Evolutionary conservation across 2,113 vertebrate species (phyloP).

Genomic region (Pseudorectes ferrugineus): DNA sequence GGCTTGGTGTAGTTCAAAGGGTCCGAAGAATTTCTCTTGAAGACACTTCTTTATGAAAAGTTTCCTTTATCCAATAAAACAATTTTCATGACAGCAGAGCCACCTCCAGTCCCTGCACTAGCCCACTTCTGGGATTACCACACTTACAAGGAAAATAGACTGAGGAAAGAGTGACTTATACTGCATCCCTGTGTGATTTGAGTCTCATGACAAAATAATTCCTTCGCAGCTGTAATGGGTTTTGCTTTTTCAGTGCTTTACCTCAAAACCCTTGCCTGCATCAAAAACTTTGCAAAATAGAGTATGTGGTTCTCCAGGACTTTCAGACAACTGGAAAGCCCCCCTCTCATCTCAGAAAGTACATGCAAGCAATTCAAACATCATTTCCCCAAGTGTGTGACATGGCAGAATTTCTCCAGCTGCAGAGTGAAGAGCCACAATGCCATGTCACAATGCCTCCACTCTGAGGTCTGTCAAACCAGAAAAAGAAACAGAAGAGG

Average conservation of each 20-base stretch:
- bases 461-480: neutral
- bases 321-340: neutral
- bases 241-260: neutral
- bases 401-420: neutral
- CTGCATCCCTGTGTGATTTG: neutral
- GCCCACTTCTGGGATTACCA: neutral
- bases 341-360: neutral
- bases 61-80: neutral
- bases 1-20: neutral
- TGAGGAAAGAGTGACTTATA: neutral
- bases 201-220: neutral
- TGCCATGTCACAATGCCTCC: no score
- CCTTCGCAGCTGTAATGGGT: neutral
- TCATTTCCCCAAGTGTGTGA: neutral
- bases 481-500: no score
- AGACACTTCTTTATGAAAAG: neutral
- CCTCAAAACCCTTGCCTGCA: neutral
- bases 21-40: neutral
- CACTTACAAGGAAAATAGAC: neutral
- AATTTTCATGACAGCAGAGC: neutral
- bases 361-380: rapidly evolving
- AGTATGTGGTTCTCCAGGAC: neutral
- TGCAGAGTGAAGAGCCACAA: neutral
- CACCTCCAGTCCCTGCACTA: neutral
- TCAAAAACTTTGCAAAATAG: neutral